Conservation (phyloP, 2,113 vertebrate species). For the Bostrychus sinensis region DNA sequence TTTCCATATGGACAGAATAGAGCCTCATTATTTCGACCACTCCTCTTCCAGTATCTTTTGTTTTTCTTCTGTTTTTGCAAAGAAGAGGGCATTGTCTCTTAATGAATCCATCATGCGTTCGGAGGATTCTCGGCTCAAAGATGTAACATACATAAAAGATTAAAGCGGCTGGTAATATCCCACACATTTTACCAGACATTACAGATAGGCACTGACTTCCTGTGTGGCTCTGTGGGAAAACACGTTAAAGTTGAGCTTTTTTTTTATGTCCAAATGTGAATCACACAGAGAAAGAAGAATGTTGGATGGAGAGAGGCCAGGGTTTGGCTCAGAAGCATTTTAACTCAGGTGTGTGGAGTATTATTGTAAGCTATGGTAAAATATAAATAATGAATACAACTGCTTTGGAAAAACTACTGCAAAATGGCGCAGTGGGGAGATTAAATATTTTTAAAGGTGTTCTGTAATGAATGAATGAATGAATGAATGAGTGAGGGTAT, state of each 20-base stretch:
- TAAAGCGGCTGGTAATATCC: slow-evolving; percentile 17
- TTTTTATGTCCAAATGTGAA: neutral
- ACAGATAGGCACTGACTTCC: slow-evolving; percentile 22
- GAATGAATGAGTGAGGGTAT: too few species aligned
- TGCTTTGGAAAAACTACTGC: too few species aligned
- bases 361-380: too few species aligned
- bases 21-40: slow-evolving; percentile 28
- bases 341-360: neutral
- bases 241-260: neutral
- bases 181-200: too few species aligned
- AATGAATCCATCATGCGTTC: slow-evolving; percentile 53
- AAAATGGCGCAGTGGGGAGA: too few species aligned
- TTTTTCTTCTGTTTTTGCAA: slow-evolving; percentile 29
- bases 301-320: neutral
- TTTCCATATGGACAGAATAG: slow-evolving; percentile 27
- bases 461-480: too few species aligned
- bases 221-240: slow-evolving; percentile 7
- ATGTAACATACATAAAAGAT: slow-evolving; percentile 30
- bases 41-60: neutral
- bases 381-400: too few species aligned
- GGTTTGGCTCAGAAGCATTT: neutral
- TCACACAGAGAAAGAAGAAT: neutral
- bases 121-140: slow-evolving; percentile 9
- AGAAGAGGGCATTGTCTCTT: slow-evolving; percentile 60
- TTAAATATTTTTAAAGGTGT: too few species aligned